Percentiles rank a stretch among this genome's conserved stretches.
Conservation (phyloP, 2,888 invertebrate genomes). For the Drosophila paranaensis region DNA sequence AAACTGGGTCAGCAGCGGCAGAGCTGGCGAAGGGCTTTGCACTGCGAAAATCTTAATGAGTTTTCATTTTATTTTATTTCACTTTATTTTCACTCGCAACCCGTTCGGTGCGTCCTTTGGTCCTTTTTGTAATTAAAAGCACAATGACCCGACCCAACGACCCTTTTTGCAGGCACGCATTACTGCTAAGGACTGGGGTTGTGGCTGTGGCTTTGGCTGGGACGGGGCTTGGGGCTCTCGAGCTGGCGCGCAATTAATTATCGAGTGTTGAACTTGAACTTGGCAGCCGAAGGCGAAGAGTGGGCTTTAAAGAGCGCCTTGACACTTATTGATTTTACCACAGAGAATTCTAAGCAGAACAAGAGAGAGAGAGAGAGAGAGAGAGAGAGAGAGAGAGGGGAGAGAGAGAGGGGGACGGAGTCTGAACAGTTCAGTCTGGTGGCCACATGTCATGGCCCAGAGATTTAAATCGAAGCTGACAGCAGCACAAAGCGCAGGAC, state of each 20-base stretch:
- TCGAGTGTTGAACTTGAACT: conserved; percentile 81
- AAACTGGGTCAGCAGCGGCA: conserved; percentile 70
- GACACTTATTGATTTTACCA: conserved; percentile 60
- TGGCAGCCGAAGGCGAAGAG: conserved; percentile 28
- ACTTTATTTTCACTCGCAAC: conserved; percentile 30
- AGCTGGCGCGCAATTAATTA: conserved; percentile 71
- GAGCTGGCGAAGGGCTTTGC: conserved; percentile 48
- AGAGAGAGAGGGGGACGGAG: background rate
- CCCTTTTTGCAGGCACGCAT: conserved; percentile 65
- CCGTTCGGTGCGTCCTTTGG: conserved; percentile 15
- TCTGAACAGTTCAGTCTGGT: conserved; percentile 47
- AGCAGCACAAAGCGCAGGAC: conserved; percentile 47
- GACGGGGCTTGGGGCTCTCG: conserved; percentile 11
- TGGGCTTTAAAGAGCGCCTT: conserved; percentile 41
- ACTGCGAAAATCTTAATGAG: conserved; percentile 72
- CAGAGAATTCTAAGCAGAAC: background rate
- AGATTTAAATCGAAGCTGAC: conserved; percentile 78
- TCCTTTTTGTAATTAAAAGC: conserved; percentile 75
- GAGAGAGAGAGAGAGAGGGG: too few species aligned
- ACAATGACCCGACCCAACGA: conserved; percentile 69
- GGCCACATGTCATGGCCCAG: conserved; percentile 74
- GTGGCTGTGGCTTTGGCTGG: background rate
- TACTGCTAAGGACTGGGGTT: background rate
- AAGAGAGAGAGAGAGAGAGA: background rate
- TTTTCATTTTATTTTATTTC: conserved; percentile 47